Conservation (phyloP, 1,140 invertebrate species). For the Mizuhopecten yessoensis region DNA sequence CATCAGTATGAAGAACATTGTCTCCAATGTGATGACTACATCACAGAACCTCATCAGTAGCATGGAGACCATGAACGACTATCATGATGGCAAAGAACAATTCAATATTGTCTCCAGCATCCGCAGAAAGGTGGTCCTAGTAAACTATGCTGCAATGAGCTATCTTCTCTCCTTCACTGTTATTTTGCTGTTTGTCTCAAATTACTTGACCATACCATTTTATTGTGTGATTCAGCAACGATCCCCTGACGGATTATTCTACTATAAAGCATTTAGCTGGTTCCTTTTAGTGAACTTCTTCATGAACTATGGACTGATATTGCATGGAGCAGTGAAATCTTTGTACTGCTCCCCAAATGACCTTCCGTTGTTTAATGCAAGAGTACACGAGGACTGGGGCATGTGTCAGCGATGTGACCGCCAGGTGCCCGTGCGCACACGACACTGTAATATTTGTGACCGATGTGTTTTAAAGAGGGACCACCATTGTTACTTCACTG, state of each 20-base stretch:
- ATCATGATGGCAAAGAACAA: not conserved
- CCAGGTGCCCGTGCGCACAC: slow-evolving; percentile 84
- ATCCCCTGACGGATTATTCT: not conserved
- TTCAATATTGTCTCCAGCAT: not conserved
- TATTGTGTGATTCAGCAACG: slow-evolving; percentile 5
- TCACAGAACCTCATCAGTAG: not conserved
- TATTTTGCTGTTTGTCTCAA: slow-evolving; percentile 30
- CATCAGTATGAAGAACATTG: slow-evolving; percentile 22
- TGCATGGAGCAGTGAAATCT: slow-evolving; percentile 51
- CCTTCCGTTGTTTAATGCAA: slow-evolving; percentile 46
- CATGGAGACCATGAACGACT: not conserved
- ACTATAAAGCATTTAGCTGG: slow-evolving; percentile 12
- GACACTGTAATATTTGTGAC: slow-evolving; percentile 93
- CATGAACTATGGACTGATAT: slow-evolving; percentile 48
- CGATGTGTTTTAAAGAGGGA: slow-evolving; percentile 94
- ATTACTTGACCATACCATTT: slow-evolving; percentile 53
- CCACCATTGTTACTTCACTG: slow-evolving; percentile 97
- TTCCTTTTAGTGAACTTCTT: slow-evolving; percentile 44
- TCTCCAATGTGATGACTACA: not conserved
- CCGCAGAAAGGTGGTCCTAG: slow-evolving; percentile 23
- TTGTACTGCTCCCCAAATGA: slow-evolving; percentile 54
- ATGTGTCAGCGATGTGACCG: slow-evolving; percentile 69
- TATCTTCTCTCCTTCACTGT: slow-evolving; percentile 45
- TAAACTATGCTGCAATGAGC: slow-evolving; percentile 54
- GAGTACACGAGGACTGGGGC: slow-evolving; percentile 57